A percentile compares a stretch with the other conserved stretches of the same genome.
Conservation (phyloP, 2,113 vertebrate genomes). For the Nerophis lumbriciformis region DNA sequence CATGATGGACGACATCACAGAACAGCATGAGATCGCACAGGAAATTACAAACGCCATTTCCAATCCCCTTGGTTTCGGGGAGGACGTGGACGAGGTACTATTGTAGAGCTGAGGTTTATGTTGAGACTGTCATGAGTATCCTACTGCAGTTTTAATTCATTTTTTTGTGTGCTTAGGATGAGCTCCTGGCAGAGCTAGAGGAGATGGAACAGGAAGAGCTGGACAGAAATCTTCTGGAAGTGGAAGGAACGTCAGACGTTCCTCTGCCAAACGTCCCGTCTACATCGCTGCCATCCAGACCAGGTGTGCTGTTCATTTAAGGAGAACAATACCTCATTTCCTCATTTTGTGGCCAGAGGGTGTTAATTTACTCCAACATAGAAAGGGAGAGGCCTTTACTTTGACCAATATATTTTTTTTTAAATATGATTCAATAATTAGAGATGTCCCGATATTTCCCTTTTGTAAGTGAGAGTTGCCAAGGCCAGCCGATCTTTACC, state of each 20-base stretch:
- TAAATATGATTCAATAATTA: no score
- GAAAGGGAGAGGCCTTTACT: no score
- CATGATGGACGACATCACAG: constrained; percentile 95
- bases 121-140: no score
- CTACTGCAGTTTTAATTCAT: neutral
- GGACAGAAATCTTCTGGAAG: constrained; percentile 89
- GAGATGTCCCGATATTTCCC: no score
- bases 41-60: constrained; percentile 97
- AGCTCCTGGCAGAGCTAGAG: constrained; percentile 94
- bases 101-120: neutral
- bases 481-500: no score
- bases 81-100: constrained; percentile 91
- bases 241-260: constrained; percentile 82
- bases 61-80: constrained; percentile 87
- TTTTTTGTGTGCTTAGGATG: constrained; percentile 74
- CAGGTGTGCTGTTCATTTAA: constrained; percentile 39
- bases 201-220: constrained; percentile 96
- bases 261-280: constrained; percentile 91
- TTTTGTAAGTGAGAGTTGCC: no score
- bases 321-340: neutral
- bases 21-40: constrained; percentile 94
- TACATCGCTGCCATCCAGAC: constrained; percentile 83
- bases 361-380: no score
- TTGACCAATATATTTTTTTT: no score
- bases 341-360: no score